These are phyloP conservation scores for Papilio xuthus DNA, from an alignment of 1,140 invertebrate genomes.

Conservation along the genomic window DNA sequence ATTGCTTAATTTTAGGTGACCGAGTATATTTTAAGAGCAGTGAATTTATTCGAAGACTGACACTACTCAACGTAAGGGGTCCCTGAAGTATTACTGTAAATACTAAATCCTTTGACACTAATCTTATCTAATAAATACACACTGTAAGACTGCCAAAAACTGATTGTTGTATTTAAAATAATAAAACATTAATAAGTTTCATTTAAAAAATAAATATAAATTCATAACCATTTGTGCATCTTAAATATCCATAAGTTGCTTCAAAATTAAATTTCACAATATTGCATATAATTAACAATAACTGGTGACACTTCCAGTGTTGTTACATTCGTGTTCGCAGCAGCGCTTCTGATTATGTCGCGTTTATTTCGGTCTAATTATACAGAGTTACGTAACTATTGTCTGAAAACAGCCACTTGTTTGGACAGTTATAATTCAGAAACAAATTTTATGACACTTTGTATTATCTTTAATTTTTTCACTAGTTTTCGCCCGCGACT, in stretches of 20 bases:
- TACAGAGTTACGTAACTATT: constrained; percentile 33
- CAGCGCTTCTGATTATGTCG: constrained; percentile 27
- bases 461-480: neutral
- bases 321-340: neutral
- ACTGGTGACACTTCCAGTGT: neutral
- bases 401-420: constrained; percentile 29
- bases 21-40: neutral
- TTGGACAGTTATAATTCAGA: constrained; percentile 11
- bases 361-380: constrained; percentile 35
- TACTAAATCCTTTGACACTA: neutral
- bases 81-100: no score
- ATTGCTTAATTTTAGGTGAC: constrained; percentile 24
- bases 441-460: neutral
- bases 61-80: no score
- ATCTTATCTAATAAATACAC: neutral
- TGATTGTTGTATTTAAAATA: neutral
- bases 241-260: neutral
- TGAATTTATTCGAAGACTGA: no score
- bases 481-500: no score
- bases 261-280: constrained; percentile 1
- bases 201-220: neutral
- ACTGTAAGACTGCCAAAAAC: neutral
- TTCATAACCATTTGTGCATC: neutral
- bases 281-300: constrained; percentile 4
- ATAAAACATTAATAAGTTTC: neutral